Evolutionary conservation across 2,888 invertebrate genomes (phyloP).

Genomic region (Harpalus rubripes): DNA sequence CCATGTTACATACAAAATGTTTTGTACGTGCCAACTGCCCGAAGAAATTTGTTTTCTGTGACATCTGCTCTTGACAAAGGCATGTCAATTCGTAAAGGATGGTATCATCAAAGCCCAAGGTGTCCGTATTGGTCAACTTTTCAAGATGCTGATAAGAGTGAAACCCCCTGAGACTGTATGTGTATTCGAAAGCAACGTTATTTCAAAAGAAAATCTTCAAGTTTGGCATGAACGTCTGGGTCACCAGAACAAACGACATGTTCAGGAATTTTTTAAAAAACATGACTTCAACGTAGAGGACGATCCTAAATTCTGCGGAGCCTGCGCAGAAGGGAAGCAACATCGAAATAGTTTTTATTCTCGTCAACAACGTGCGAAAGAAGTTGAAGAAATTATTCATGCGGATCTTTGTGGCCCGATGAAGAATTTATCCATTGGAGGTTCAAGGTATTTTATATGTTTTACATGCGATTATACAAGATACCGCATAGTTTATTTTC

Average conservation of each 20-base stretch:
- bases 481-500: constrained; percentile 65
- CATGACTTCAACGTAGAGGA: too few relatives aligned
- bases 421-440: constrained; percentile 65
- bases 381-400: constrained; percentile 69
- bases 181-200: constrained; percentile 1
- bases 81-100: neutral
- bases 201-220: constrained; percentile 19
- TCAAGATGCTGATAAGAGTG: neutral
- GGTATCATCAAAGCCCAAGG: too few relatives aligned
- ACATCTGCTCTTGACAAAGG: constrained; percentile 56
- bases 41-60: constrained; percentile 60
- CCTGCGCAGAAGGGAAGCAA: constrained; percentile 69
- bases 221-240: constrained; percentile 26
- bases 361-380: constrained; percentile 67
- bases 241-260: too few relatives aligned
- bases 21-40: constrained; percentile 32
- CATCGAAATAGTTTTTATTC: constrained; percentile 65
- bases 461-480: constrained; percentile 71
- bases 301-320: too few relatives aligned
- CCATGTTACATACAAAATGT: neutral
- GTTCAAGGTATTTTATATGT: constrained; percentile 70
- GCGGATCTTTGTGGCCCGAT: constrained; percentile 30
- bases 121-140: too few relatives aligned
- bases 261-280: too few relatives aligned
- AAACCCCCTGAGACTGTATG: neutral